Percentiles rank a stretch among this genome's conserved stretches.
Conservation (phyloP, 2,888 invertebrate genomes). For the Hoplodrina ambigua region DNA sequence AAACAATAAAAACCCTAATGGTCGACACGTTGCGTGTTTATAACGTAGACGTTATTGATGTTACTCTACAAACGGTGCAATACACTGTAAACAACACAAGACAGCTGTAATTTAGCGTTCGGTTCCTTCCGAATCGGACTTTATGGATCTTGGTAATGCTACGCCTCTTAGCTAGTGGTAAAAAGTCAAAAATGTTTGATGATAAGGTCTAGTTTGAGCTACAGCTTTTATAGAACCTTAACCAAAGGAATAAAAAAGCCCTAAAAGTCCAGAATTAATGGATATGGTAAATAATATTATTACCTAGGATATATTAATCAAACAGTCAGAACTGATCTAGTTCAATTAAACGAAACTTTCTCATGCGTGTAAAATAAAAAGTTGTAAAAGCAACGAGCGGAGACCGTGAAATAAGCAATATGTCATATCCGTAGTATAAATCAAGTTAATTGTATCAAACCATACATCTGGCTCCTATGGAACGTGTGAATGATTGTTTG, state of each 20-base stretch:
- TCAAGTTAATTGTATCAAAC: constrained; percentile 75
- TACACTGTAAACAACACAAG: constrained; percentile 34
- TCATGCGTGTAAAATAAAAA: constrained; percentile 60
- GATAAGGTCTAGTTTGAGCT: constrained; percentile 5
- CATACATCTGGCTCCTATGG: constrained; percentile 68
- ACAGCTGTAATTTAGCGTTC: constrained; percentile 44
- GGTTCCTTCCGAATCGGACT: constrained; percentile 50
- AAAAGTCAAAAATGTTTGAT: neutral
- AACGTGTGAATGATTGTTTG: constrained; percentile 69
- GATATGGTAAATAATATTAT: neutral
- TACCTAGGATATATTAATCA: neutral
- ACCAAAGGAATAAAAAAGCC: too few species aligned
- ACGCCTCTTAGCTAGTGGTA: constrained; percentile 8
- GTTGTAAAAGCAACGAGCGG: constrained; percentile 49
- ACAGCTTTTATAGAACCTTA: too few species aligned
- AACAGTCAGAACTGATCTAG: constrained; percentile 25
- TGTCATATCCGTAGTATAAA: constrained; percentile 71
- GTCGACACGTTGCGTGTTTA: constrained; percentile 53
- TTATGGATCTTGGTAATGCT: constrained; percentile 21
- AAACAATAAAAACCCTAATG: constrained; percentile 46
- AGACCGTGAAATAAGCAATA: constrained; percentile 74
- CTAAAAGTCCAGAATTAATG: neutral
- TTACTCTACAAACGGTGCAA: constrained; percentile 48
- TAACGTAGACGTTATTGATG: constrained; percentile 55
- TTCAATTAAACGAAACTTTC: constrained; percentile 46